Conservation (phyloP, 2,888 invertebrate genomes). For the Lithophane socia region DNA sequence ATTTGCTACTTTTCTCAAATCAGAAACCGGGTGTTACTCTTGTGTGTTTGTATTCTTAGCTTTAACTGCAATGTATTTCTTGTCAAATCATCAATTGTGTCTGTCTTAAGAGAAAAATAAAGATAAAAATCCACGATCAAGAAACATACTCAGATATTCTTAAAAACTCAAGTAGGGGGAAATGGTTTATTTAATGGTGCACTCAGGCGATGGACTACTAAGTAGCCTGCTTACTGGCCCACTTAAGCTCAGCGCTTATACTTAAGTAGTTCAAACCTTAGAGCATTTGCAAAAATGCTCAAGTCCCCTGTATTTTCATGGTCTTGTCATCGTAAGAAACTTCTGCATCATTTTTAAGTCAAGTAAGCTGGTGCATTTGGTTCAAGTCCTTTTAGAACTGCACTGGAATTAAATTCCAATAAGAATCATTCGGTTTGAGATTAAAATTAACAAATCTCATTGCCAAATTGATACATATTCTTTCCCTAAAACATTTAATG, state of each 20-base stretch:
- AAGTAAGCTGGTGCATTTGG: background rate
- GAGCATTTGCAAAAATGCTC: slow-evolving; percentile 49
- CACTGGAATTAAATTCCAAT: background rate
- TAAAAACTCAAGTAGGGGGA: slow-evolving; percentile 55
- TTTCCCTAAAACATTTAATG: background rate
- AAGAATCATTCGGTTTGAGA: background rate
- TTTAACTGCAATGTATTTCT: background rate
- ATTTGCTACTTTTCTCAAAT: too few relatives aligned
- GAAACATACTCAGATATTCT: slow-evolving; percentile 59
- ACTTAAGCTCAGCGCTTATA: slow-evolving; percentile 63
- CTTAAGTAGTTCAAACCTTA: slow-evolving; percentile 53
- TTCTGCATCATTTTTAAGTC: background rate
- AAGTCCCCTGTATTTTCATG: slow-evolving; percentile 26
- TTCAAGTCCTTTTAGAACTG: background rate
- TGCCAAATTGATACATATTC: background rate
- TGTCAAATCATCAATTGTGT: background rate
- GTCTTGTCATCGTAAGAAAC: slow-evolving; percentile 21
- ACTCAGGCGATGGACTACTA: slow-evolving; percentile 66
- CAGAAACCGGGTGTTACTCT: too few relatives aligned
- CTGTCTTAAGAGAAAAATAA: slow-evolving; percentile 5
- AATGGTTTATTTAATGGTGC: slow-evolving; percentile 66
- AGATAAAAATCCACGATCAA: slow-evolving; percentile 37
- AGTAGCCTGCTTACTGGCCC: slow-evolving; percentile 63
- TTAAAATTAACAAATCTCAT: background rate
- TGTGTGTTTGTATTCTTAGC: background rate